Evolutionary conservation across 2,888 invertebrate species (phyloP).

Genomic region (Cartodere bifasciata): DNA sequence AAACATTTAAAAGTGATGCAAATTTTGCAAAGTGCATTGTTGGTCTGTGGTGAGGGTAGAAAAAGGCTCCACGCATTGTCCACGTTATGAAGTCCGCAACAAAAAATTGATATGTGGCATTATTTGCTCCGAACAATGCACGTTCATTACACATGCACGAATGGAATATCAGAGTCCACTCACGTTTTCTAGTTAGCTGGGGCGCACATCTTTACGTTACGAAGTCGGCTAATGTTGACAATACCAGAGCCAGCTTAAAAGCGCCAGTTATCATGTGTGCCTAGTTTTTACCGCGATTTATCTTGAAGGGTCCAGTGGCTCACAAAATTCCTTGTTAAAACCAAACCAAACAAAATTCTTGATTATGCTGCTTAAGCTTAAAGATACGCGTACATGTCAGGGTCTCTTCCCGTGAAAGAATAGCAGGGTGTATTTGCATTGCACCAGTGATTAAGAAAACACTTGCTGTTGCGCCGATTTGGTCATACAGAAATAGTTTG

Average conservation of each 20-base stretch:
- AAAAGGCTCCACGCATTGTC: constrained; percentile 22
- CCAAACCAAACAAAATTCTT: too few relatives aligned
- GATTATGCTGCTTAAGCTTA: too few relatives aligned
- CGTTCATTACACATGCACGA: constrained; percentile 29
- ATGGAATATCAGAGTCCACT: constrained; percentile 27
- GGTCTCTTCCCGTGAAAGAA: too few relatives aligned
- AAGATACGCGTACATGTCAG: too few relatives aligned
- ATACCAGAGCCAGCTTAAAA: constrained; percentile 27
- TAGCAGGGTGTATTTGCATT: too few relatives aligned
- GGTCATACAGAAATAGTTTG: too few relatives aligned
- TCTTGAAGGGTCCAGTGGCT: constrained; percentile 17
- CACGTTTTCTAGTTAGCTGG: constrained; percentile 29
- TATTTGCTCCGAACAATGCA: constrained; percentile 32
- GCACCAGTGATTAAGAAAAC: too few relatives aligned
- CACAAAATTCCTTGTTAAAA: constrained; percentile 15
- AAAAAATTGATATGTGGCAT: constrained; percentile 30
- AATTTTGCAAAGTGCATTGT: too few relatives aligned
- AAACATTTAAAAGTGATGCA: too few relatives aligned
- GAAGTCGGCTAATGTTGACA: constrained; percentile 28
- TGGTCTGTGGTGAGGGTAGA: too few relatives aligned
- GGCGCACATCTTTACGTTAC: constrained; percentile 26
- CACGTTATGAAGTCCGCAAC: constrained; percentile 15
- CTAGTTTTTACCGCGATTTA: constrained; percentile 23
- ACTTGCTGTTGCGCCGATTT: too few relatives aligned
- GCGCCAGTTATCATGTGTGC: constrained; percentile 29